These are phyloP conservation scores for Caranx ignobilis DNA, from an alignment of 2,113 vertebrate genomes.

Conservation along the genomic window DNA sequence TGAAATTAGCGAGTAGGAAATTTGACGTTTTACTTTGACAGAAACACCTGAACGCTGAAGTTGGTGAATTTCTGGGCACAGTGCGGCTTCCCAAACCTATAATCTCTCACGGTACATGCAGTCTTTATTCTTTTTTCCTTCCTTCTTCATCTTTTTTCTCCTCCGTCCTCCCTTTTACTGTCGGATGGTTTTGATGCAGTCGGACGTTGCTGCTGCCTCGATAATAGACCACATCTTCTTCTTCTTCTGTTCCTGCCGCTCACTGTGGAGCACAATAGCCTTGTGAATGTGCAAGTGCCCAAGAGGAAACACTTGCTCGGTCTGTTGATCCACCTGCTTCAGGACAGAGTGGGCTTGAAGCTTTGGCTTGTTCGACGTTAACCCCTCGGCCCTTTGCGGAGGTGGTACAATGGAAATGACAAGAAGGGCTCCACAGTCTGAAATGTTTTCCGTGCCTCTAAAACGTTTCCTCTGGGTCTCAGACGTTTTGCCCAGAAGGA, in stretches of 20 bases:
- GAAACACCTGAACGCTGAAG: background rate
- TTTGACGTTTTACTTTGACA: background rate
- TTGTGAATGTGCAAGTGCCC: conserved; percentile 16
- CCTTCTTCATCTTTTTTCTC: background rate
- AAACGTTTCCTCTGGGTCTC: conserved; percentile 1
- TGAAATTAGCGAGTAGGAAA: background rate
- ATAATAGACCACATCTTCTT: conserved; percentile 6
- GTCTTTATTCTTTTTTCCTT: background rate
- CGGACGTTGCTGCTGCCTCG: background rate
- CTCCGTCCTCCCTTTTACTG: background rate
- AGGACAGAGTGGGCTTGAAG: conserved; percentile 45
- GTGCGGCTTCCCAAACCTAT: background rate
- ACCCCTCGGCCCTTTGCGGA: conserved; percentile 46
- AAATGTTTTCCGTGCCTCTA: conserved; percentile 20
- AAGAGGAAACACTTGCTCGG: conserved; percentile 47
- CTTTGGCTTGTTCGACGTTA: conserved; percentile 20
- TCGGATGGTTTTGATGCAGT: background rate
- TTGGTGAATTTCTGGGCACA: background rate
- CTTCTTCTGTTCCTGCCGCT: conserved; percentile 26
- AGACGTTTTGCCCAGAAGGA: background rate
- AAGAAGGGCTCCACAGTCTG: conserved; percentile 37
- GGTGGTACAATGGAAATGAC: conserved; percentile 40
- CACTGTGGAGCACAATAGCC: conserved; percentile 45
- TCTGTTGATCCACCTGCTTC: conserved; percentile 62
- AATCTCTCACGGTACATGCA: background rate